Percentiles rank a stretch among this genome's conserved stretches.
Evolutionary conservation across 2,797 vertebrate species (phyloP).

Genomic region (Morus bassanus): DNA sequence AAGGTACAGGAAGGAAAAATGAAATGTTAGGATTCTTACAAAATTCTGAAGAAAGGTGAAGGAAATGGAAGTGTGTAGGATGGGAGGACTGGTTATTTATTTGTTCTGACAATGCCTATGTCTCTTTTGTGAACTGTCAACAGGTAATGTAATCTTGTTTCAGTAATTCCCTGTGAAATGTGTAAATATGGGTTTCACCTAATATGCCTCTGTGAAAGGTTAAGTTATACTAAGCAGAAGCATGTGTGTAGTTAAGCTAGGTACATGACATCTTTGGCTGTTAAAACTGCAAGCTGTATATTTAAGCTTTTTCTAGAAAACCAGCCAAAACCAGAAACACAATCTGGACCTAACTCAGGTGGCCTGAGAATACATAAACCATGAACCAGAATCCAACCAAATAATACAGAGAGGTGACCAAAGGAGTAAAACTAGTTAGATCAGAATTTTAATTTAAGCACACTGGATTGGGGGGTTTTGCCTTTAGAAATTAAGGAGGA

Average conservation of each 20-base stretch:
- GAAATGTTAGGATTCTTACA: not conserved
- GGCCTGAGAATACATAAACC: not conserved
- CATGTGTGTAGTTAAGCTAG: not conserved
- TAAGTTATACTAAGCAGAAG: not conserved
- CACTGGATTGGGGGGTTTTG: rapidly evolving
- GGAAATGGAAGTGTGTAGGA: not conserved
- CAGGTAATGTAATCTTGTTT: not conserved
- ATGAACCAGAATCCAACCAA: not conserved
- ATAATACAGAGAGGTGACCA: not conserved
- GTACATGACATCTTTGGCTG: not conserved
- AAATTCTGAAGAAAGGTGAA: not conserved
- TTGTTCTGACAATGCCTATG: not conserved
- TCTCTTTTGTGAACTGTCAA: not conserved
- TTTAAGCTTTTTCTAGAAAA: not conserved
- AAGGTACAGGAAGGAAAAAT: not conserved
- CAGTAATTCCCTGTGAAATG: not conserved
- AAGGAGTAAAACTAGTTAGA: not conserved
- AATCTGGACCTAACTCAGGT: not conserved
- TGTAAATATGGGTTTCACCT: not conserved
- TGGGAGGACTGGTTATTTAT: not conserved
- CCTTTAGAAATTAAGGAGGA: no score
- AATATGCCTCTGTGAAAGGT: not conserved
- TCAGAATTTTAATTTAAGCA: not conserved
- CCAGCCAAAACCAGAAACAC: not conserved
- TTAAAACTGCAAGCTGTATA: not conserved